Evolutionary conservation across 2,888 invertebrate genomes (phyloP), one percentile per base, ranked within the genome.

Genomic region (Tortrix viridana): DNA sequence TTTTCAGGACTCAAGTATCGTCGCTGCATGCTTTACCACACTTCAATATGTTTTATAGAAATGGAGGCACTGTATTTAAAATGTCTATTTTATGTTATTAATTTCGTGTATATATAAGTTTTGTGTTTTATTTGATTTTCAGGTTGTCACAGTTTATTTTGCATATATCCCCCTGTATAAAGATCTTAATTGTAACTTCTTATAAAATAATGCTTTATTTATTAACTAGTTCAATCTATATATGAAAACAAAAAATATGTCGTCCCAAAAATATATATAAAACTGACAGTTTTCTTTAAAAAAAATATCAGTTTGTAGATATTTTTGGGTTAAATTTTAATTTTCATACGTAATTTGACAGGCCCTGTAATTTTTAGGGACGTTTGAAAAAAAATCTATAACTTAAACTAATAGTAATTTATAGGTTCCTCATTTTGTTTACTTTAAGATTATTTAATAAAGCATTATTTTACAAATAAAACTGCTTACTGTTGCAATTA

Each of bases 31-130:
- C 66, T 61, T 58, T 60, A 32, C 22, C 52, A 5, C 55, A 53
- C 61, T 49, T 60, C 22, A 19, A 62, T 53, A 54, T 68, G 65
- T 70, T 75, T 88, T 87, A 88, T 85, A 67, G 90, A 91, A 92
- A 90, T 91, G 91, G 91, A 91, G 91, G 89, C 73, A 71, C 71
- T 66, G 44, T 67, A 63, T 81, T 84, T 86, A 84, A 88, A 89
- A 91, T 90, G 91, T 90, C 91, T 85, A 67, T 81, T 84, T 80
- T 79, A 72, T 66, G 64, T 60, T 60, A 60, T 48, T 54, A 56
- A 49, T 58, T 50, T 41, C 32, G 53, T 64, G 56, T 65, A 62
- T 43, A 58, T 62, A 61, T 50, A 55, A 65, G 22, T 52, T 48
- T 41, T 63, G 41, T 69, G 64, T 65, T 57, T 6, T 57, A 38